Percentiles rank a stretch among this genome's conserved stretches.
Conservation (phyloP, 2,113 vertebrate genomes). For the Psophia crepitans region DNA sequence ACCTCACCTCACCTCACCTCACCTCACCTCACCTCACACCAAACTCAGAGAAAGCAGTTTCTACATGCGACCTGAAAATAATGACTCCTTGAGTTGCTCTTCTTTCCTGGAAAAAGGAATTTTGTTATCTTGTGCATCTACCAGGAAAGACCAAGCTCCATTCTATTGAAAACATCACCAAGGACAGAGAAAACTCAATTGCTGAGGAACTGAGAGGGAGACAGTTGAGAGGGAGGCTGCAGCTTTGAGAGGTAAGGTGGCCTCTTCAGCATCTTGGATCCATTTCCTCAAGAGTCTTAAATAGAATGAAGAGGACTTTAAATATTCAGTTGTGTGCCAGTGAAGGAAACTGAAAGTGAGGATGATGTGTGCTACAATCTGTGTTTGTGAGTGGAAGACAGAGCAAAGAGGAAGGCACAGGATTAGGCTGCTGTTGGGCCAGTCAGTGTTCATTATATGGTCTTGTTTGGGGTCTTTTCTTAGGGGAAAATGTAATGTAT, state of each 20-base stretch:
- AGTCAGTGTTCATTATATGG: neutral
- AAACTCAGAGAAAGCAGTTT: neutral
- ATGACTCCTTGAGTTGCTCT: neutral
- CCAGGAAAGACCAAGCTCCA: neutral
- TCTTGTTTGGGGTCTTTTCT: neutral
- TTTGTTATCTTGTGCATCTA: neutral
- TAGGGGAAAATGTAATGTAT: neutral
- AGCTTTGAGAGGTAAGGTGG: neutral
- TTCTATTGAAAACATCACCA: neutral
- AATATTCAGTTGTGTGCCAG: neutral
- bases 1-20: too few species aligned
- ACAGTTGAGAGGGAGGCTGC: neutral
- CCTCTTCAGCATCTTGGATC: neutral
- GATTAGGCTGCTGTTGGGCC: neutral
- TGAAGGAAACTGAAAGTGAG: neutral
- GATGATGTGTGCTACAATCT: fast-evolving
- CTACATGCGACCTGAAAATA: neutral
- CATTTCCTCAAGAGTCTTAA: neutral
- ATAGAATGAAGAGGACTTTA: fast-evolving
- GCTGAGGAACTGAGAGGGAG: neutral
- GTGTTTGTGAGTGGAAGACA: neutral
- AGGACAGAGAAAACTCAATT: neutral
- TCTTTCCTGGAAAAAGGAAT: neutral
- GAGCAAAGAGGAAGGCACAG: neutral
- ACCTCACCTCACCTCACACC: too few species aligned